phyloP scores from a whole-genome alignment of 1,140 invertebrate species.

The Drosophila gunungcola region DNA sequence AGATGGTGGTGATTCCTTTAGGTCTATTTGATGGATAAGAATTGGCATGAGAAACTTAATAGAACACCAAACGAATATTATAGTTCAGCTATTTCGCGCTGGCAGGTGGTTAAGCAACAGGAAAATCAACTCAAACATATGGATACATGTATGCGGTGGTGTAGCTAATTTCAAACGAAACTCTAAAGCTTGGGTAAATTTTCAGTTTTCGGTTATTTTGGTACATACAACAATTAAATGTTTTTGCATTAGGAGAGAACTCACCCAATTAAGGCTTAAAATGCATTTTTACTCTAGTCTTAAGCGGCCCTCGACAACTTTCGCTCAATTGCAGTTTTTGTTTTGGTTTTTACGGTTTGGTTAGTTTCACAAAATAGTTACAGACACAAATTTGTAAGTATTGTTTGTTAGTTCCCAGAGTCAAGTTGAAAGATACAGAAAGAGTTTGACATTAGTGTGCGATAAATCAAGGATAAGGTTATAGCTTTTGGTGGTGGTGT shows the following conservation, averaged over 20 bases:
- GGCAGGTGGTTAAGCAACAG: constrained; percentile 19
- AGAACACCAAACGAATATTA: constrained; percentile 13
- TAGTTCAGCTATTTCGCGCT: constrained; percentile 13
- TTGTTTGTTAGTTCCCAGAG: constrained; percentile 63
- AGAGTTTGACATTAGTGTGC: constrained; percentile 82
- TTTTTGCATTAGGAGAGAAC: constrained; percentile 57
- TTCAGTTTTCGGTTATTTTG: constrained; percentile 27
- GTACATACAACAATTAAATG: constrained; percentile 67
- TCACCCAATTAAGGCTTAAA: constrained; percentile 80
- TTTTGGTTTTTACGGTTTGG: constrained; percentile 41
- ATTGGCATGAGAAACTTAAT: constrained; percentile 7
- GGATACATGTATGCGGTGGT: constrained; percentile 19
- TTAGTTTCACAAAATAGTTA: constrained; percentile 55
- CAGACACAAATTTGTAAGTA: constrained; percentile 56
- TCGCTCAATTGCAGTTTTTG: constrained; percentile 72
- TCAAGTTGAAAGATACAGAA: constrained; percentile 81
- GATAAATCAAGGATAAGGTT: constrained; percentile 43
- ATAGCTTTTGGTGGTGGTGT: constrained; percentile 18
- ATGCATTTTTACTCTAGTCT: constrained; percentile 75
- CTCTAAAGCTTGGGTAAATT: constrained; percentile 50
- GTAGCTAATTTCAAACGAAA: constrained; percentile 45
- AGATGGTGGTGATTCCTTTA: background rate
- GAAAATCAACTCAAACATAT: constrained; percentile 35
- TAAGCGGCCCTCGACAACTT: constrained; percentile 78
- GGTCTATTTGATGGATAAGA: constrained; percentile 8